These are phyloP conservation scores for Leptopilina clavipes DNA, from an alignment of 1,140 invertebrate genomes.

Conservation along the genomic window DNA sequence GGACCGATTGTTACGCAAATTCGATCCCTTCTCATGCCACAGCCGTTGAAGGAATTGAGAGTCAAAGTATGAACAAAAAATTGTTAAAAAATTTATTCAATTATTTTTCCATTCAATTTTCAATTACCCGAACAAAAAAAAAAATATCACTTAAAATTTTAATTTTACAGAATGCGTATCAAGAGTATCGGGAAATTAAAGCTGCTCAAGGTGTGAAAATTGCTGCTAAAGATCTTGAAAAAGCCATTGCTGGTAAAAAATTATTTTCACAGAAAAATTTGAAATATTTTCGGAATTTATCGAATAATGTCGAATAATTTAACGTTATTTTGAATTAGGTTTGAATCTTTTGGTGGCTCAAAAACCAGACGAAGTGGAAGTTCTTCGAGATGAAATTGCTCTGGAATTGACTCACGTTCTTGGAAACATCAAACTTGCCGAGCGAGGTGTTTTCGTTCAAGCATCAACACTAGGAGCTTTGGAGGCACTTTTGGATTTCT, in stretches of 20 bases:
- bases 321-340: slow-evolving; percentile 72
- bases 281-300: too few species aligned
- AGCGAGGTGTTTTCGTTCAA: slow-evolving; percentile 98
- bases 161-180: slow-evolving; percentile 89
- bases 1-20: slow-evolving; percentile 99
- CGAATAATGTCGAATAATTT: too few species aligned
- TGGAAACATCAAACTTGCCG: slow-evolving; percentile 92
- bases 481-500: slow-evolving; percentile 97
- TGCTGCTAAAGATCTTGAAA: slow-evolving; percentile 97
- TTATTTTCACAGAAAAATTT: too few species aligned
- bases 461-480: slow-evolving; percentile 98
- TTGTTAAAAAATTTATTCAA: too few species aligned
- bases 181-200: slow-evolving; percentile 95
- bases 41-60: slow-evolving; percentile 91
- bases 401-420: slow-evolving; percentile 90
- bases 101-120: slow-evolving; percentile 40
- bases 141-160: too few species aligned
- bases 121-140: too few species aligned
- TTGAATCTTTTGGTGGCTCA: slow-evolving; percentile 92
- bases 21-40: slow-evolving; percentile 96
- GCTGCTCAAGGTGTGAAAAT: slow-evolving; percentile 99
- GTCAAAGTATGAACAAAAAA: background rate
- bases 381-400: slow-evolving; percentile 85
- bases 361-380: slow-evolving; percentile 94
- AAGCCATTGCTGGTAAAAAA: slow-evolving; percentile 94